A percentile compares a stretch with the other conserved stretches of the same genome.
These are phyloP conservation scores for Lethrus apterus DNA, from an alignment of 1,140 invertebrate species.

Conservation along the genomic window DNA sequence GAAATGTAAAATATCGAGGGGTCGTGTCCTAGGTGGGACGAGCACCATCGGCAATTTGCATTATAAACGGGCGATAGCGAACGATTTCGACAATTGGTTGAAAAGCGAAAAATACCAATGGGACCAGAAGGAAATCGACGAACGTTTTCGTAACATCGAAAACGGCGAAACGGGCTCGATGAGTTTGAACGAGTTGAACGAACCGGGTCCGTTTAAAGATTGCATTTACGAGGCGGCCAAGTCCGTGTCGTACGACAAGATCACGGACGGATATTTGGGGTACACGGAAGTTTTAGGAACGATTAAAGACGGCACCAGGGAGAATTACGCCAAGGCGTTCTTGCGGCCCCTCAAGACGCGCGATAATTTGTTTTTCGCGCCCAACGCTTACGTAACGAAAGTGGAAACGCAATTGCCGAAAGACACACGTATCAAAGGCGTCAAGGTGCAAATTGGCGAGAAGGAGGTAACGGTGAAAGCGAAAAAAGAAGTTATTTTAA, in stretches of 20 bases:
- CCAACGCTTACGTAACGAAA: conserved; percentile 51
- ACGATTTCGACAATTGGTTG: conserved; percentile 8
- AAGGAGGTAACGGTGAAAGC: conserved; percentile 39
- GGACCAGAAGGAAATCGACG: not conserved
- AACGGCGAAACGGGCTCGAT: conserved; percentile 4
- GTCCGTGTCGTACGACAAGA: conserved; percentile 30
- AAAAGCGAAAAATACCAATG: not conserved
- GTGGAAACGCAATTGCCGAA: conserved; percentile 7
- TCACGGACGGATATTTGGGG: conserved; percentile 39
- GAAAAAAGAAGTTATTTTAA: conserved; percentile 58
- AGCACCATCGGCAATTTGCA: not conserved
- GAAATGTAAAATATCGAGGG: conserved; percentile 1
- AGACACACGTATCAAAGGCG: conserved; percentile 33
- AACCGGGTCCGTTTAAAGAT: not conserved
- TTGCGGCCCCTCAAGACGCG: conserved; percentile 50
- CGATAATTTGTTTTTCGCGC: conserved; percentile 62
- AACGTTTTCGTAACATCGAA: conserved; percentile 3
- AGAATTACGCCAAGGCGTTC: conserved; percentile 57
- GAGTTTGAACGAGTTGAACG: not conserved
- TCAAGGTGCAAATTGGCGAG: conserved; percentile 43
- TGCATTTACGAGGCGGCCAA: conserved; percentile 33
- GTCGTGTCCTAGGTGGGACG: not conserved
- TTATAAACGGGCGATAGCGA: not conserved
- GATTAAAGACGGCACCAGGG: conserved; percentile 48
- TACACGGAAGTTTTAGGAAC: conserved; percentile 35